Evolutionary conservation across 2,797 vertebrate species (phyloP), one percentile per base, ranked within the genome.

Genomic region (Manis crassicaudata): DNA sequence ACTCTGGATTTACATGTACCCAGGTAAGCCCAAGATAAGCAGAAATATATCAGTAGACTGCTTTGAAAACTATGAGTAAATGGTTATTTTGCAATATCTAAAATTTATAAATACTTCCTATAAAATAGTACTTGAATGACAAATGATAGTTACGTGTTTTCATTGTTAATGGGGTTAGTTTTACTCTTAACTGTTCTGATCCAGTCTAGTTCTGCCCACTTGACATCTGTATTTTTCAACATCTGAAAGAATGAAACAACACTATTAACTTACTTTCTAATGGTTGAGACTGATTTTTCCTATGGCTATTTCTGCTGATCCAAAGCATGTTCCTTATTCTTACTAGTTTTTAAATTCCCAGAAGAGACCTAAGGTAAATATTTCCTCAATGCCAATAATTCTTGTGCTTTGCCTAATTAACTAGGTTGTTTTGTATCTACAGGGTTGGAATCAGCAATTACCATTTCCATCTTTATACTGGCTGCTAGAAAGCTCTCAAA

Each of bases 381-480:
- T 89, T 90, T 90, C 92, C 80, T 94, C 73, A 82, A 50, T 75
- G 76, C 25, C 63, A 92, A 65, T 37, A 90, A 86, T 43, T 63
- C 70, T 35, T 83, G 18, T 37, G 52, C 58, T 72, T n/a, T 80
- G 65, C 72, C 56, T 86, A 88, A 54, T 37, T 67, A 92, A 90
- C 75, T 58, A 40, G n/a, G 85, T 82, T 88, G 73, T 77, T 73
- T 88, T 68, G 65, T 32, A 20, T 46, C 3, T 77, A 81, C 13
- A 50, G 54, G 21, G 37, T 62, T 88, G 25, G 68, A 88, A 77
- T 91, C 40, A 65, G 27, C 32, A 56, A 83, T 87, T 86, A 58
- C 79, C 85, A 63, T 80, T 82, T 77, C 27, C 29, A 43, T 46
- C 56, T 89, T 75, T 68, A 20, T 63, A 58, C 0, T 32, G n/a